These are phyloP conservation scores for Hypanus sabinus DNA, from an alignment of 2,113 vertebrate genomes.

Conservation along the genomic window DNA sequence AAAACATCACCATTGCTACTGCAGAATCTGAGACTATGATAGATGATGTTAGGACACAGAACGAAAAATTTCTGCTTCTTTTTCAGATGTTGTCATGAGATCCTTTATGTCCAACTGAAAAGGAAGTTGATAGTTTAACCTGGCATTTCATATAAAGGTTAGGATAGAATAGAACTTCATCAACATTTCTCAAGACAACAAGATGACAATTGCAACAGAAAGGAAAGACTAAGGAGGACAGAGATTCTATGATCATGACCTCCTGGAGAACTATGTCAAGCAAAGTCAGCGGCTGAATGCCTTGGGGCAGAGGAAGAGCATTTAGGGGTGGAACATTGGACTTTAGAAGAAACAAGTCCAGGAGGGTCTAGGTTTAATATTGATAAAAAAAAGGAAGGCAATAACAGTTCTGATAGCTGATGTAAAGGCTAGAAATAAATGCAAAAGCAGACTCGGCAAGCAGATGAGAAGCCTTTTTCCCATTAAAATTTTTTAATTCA, in stretches of 20 bases:
- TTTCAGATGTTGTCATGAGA: too few relatives aligned
- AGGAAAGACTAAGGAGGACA: not conserved
- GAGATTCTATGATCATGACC: not conserved
- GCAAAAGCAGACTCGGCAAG: not conserved
- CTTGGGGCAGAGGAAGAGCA: not conserved
- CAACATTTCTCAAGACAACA: too few relatives aligned
- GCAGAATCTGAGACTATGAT: too few relatives aligned
- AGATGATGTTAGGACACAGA: too few relatives aligned
- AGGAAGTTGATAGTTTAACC: too few relatives aligned
- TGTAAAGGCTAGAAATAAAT: not conserved
- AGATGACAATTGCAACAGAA: not conserved
- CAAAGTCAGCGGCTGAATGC: not conserved
- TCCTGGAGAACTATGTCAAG: not conserved
- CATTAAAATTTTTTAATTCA: not conserved
- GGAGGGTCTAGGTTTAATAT: not conserved
- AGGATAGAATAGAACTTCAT: too few relatives aligned
- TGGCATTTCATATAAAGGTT: too few relatives aligned
- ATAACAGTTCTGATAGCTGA: not conserved
- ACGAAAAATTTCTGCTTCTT: too few relatives aligned
- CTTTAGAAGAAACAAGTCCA: not conserved
- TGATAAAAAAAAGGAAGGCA: not conserved
- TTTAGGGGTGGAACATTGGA: not conserved
- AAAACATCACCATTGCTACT: too few relatives aligned
- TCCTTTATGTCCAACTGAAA: too few relatives aligned
- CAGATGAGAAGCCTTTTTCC: not conserved